Evolutionary conservation across 2,797 vertebrate species (phyloP).

Genomic region (Taenioides sp.): DNA sequence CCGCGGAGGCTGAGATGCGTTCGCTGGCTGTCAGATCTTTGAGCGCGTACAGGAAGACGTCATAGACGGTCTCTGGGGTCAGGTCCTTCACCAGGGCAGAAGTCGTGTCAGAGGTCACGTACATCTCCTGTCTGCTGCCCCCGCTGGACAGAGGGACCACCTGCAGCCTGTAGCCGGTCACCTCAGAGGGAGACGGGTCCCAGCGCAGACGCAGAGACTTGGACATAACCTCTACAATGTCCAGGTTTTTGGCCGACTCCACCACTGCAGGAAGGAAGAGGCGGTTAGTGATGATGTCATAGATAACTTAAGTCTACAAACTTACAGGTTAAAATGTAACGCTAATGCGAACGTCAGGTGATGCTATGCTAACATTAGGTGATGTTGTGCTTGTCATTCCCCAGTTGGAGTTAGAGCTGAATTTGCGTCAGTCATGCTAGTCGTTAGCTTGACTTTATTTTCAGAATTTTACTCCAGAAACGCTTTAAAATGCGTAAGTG

Average conservation of each 20-base stretch:
- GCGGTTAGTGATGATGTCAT: too few relatives aligned
- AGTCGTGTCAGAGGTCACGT: conserved; percentile 81
- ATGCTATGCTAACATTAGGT: too few relatives aligned
- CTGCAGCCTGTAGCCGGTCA: conserved; percentile 89
- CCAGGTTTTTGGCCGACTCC: conserved; percentile 87
- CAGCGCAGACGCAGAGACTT: conserved; percentile 88
- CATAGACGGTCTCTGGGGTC: conserved; percentile 87
- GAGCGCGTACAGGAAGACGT: conserved; percentile 88
- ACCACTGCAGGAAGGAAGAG: conserved; percentile 73
- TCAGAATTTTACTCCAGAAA: too few relatives aligned
- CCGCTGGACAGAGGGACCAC: conserved; percentile 85
- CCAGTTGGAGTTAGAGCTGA: too few relatives aligned
- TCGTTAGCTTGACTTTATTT: too few relatives aligned
- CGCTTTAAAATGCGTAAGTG: too few relatives aligned
- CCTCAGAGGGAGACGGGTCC: conserved; percentile 83
- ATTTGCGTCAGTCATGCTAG: too few relatives aligned
- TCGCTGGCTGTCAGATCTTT: conserved; percentile 87
- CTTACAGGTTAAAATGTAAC: too few relatives aligned
- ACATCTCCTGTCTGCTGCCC: conserved; percentile 83
- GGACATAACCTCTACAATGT: conserved; percentile 86
- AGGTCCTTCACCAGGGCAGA: conserved; percentile 84
- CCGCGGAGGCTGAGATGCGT: conserved; percentile 81
- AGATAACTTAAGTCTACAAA: too few relatives aligned
- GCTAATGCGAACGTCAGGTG: too few relatives aligned
- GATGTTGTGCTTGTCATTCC: too few relatives aligned